Conservation (phyloP, 2,797 vertebrate genomes). For the Lemur catta region DNA sequence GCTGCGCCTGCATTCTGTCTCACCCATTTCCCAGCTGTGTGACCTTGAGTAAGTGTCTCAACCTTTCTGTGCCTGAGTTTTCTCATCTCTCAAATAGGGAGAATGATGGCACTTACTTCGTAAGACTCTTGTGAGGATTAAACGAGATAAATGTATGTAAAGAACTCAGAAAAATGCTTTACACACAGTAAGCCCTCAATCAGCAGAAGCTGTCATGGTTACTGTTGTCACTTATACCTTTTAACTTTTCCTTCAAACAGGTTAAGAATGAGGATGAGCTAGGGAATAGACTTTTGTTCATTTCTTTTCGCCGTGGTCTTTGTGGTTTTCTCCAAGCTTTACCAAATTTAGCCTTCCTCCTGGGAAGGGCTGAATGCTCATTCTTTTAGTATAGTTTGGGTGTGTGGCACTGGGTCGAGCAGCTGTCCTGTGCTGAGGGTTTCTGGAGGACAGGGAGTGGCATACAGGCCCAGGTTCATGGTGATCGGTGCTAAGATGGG, state of each 20-base stretch:
- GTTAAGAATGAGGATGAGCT: neutral
- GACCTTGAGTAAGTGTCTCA: neutral
- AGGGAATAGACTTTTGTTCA: neutral
- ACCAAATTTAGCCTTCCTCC: neutral
- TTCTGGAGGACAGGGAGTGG: neutral
- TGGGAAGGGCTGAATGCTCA: neutral
- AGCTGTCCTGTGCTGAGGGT: neutral
- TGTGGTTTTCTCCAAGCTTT: neutral
- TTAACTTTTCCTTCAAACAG: neutral
- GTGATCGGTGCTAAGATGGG: neutral
- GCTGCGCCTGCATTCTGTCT: neutral
- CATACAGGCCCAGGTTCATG: neutral
- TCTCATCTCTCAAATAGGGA: neutral
- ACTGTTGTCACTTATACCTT: neutral
- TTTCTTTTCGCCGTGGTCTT: neutral
- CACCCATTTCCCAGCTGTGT: neutral
- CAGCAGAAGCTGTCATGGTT: neutral
- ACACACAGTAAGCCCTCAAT: neutral
- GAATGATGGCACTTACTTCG: neutral
- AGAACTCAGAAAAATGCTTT: neutral
- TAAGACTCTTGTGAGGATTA: neutral
- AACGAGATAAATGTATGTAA: neutral
- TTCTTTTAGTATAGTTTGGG: neutral
- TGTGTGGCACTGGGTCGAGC: accelerated
- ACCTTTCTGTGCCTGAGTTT: neutral